phyloP scores from a whole-genome alignment of 2,113 vertebrate species.

The Hipposideros armiger region DNA sequence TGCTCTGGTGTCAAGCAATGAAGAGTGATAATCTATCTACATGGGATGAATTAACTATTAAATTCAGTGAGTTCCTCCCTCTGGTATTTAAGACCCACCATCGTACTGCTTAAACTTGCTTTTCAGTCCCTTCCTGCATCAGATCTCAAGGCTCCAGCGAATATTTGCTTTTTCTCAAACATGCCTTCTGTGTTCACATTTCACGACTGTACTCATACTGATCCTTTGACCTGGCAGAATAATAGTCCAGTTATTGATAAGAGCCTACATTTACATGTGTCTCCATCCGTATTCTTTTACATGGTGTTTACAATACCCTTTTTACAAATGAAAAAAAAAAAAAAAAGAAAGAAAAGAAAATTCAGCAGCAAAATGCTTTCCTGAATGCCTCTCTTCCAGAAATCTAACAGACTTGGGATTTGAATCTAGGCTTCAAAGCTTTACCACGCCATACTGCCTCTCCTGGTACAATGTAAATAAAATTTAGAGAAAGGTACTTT shows the following conservation, averaged over 20 bases:
- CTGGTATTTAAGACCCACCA: not conserved
- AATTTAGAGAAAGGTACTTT: not conserved
- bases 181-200: not conserved
- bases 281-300: not conserved
- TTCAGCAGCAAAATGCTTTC: not conserved
- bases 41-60: not conserved
- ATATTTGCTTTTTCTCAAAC: not conserved
- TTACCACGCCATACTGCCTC: not conserved
- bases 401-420: not conserved
- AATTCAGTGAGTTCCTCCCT: not conserved
- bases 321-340: not conserved
- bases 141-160: not conserved
- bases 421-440: not conserved
- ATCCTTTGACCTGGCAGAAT: not conserved
- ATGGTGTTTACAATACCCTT: not conserved
- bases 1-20: not conserved
- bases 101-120: not conserved
- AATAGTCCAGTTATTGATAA: not conserved
- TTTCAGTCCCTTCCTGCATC: not conserved
- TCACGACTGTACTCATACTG: not conserved
- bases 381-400: not conserved
- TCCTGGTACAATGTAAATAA: not conserved
- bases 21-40: not conserved
- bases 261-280: not conserved
- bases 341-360: not conserved